Conservation (phyloP, 1,140 invertebrate species). For the Drosophila nigromelanica region DNA sequence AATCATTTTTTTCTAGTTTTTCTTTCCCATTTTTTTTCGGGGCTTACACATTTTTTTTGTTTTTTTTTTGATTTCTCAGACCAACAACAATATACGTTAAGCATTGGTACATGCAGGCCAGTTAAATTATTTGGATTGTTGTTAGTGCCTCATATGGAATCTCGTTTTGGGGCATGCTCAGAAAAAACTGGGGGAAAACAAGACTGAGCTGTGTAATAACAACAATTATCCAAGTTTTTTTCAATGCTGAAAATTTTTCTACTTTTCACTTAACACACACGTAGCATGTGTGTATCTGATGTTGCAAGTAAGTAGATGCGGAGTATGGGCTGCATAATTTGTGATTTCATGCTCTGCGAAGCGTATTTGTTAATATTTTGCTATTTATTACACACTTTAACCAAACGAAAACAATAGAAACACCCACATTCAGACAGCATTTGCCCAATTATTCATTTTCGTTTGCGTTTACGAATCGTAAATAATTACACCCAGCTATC, state of each 20-base stretch:
- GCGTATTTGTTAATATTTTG: constrained; percentile 81
- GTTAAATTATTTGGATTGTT: constrained; percentile 23
- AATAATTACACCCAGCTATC: constrained; percentile 37
- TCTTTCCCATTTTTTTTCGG: constrained; percentile 40
- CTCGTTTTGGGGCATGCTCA: constrained; percentile 8
- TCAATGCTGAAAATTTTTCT: constrained; percentile 53
- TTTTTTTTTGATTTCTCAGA: constrained; percentile 46
- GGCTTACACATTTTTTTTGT: constrained; percentile 42
- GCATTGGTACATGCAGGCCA: constrained; percentile 10
- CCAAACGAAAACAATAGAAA: constrained; percentile 19
- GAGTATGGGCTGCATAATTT: constrained; percentile 54
- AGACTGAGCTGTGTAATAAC: constrained; percentile 20
- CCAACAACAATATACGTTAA: neutral
- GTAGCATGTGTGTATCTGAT: constrained; percentile 18
- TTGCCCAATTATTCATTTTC: constrained; percentile 49
- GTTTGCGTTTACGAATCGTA: constrained; percentile 12
- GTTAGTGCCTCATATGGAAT: constrained; percentile 33
- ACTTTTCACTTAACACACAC: constrained; percentile 57
- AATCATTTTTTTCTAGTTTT: constrained; percentile 64
- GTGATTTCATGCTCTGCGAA: constrained; percentile 77
- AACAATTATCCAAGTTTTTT: constrained; percentile 38
- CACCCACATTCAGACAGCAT: constrained; percentile 47
- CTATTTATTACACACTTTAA: constrained; percentile 67
- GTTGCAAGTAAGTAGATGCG: constrained; percentile 1
- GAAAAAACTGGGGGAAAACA: constrained; percentile 11